A percentile compares a stretch with the other conserved stretches of the same genome.
Conservation (phyloP, 2,797 vertebrate genomes). For the Urophycis tenuis region DNA sequence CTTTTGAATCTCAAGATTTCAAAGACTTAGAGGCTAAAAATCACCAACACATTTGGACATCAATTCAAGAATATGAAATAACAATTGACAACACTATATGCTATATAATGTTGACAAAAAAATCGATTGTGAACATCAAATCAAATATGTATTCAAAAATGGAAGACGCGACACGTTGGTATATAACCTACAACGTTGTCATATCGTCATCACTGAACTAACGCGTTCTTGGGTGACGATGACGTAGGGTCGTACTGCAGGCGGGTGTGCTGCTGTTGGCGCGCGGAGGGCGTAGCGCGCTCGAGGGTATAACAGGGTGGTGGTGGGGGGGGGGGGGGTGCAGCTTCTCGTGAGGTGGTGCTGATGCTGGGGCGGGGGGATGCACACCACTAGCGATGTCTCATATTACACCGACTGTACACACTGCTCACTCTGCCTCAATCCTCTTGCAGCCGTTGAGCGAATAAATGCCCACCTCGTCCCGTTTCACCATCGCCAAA, state of each 20-base stretch:
- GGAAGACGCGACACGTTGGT: not conserved
- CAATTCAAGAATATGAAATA: too few species aligned
- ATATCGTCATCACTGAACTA: too few species aligned
- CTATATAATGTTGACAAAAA: too few species aligned
- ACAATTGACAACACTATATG: too few species aligned
- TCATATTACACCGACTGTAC: constrained; percentile 32
- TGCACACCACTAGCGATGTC: constrained; percentile 10
- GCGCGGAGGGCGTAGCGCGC: too few species aligned
- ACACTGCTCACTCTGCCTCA: constrained; percentile 18
- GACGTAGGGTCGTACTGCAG: not conserved
- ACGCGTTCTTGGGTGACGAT: not conserved
- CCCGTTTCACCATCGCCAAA: constrained; percentile 62
- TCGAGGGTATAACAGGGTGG: too few species aligned
- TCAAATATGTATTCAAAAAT: not conserved
- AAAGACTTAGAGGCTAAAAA: too few species aligned
- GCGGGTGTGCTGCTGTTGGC: not conserved
- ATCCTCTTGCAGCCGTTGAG: constrained; percentile 47
- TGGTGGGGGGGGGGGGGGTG: too few species aligned
- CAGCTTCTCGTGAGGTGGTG: not conserved
- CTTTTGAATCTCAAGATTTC: too few species aligned
- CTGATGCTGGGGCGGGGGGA: not conserved
- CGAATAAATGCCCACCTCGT: constrained; percentile 73
- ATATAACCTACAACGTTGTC: too few species aligned
- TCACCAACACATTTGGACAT: too few species aligned
- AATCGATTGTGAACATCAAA: not conserved